Base-by-base conservation (phyloP, 2,888 invertebrate species). In the Thysanoteuthis rhombus region DNA sequence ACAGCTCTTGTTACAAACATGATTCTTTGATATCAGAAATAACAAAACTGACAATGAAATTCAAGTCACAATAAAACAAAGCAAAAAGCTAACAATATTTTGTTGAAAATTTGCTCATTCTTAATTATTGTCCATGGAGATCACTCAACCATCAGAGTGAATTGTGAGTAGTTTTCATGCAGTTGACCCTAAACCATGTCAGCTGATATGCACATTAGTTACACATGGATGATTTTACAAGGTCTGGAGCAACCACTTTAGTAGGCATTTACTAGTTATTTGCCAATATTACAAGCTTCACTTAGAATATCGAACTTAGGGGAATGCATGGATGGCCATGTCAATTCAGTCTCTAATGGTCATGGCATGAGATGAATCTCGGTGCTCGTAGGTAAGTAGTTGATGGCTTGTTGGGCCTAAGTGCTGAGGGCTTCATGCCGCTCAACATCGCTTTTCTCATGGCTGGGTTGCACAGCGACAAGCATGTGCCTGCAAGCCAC, bases 401-500 rank as follows among this genome's bases (percentile, higher is more conserved):
- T 75, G 75, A 75, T 75, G 75, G 75, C 36, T n/a, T 75, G 75
- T 36, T 75, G 75, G n/a, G n/a, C 19, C 75, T 75, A 75, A 75
- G 75, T 75, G 75, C 75, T 75, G 8, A 75, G n/a, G 75, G 75
- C 75, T 75, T 75, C n/a, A 75, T 75, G 36, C 75, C 12, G 75
- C 75, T 75, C n/a, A 75, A 75, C n/a, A 36, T 75, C 36, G 75
- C 75, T 75, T 75, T 75, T n/a, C 75, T 75, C 75, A n/a, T 75
- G 75, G n/a, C n/a, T 75, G 75, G n/a, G 12, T 75, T 75, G n/a
- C n/a, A 52, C 52, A 75, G n/a, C 25, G n/a, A 75, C 75, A 75
- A 75, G n/a, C 75, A 75, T 75, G 75, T 75, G 75, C 75, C n/a
- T n/a, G 75, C 75, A 75, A 75, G 75, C 75, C n/a, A 75, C 75